Percentiles rank a stretch among this genome's conserved stretches.
Evolutionary conservation across 1,140 invertebrate species (phyloP).

Genomic region (Drosophila tsacasi): DNA sequence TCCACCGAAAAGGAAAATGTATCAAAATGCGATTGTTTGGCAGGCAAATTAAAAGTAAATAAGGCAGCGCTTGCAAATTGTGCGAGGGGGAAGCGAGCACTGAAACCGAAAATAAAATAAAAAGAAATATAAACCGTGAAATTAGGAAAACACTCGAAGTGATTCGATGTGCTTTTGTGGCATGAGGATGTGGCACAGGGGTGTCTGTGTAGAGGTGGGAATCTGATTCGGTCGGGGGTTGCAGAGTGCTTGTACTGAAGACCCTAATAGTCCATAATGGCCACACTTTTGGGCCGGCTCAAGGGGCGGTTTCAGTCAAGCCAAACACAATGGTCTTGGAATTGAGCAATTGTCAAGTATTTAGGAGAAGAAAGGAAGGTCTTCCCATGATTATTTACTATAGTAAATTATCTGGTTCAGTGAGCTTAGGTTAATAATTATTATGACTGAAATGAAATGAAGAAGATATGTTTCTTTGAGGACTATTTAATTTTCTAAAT

Average conservation of each 20-base stretch:
- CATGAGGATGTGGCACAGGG: slow-evolving; percentile 6
- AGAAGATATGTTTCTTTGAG: neutral
- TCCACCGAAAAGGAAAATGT: slow-evolving; percentile 37
- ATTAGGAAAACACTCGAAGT: slow-evolving; percentile 79
- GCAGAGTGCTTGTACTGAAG: slow-evolving; percentile 4
- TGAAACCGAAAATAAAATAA: slow-evolving; percentile 40
- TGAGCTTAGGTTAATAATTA: neutral
- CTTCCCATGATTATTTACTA: neutral
- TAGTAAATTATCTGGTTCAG: neutral
- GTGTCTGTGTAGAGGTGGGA: slow-evolving; percentile 1
- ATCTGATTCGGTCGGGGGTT: slow-evolving; percentile 14
- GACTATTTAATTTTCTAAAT: neutral
- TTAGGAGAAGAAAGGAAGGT: neutral
- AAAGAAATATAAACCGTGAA: slow-evolving; percentile 72
- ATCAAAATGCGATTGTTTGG: slow-evolving; percentile 63
- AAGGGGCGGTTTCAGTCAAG: slow-evolving; percentile 26
- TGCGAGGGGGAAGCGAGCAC: neutral
- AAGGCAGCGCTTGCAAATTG: slow-evolving; percentile 58
- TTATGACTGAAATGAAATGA: neutral
- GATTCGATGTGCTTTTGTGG: slow-evolving; percentile 63
- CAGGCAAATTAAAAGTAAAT: slow-evolving; percentile 82
- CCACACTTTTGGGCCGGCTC: slow-evolving; percentile 44
- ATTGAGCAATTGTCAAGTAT: slow-evolving; percentile 40
- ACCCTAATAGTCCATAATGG: slow-evolving; percentile 66
- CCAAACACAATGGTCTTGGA: slow-evolving; percentile 15